phyloP scores from a whole-genome alignment of 2,888 invertebrate genomes.

The Protula sp. region DNA sequence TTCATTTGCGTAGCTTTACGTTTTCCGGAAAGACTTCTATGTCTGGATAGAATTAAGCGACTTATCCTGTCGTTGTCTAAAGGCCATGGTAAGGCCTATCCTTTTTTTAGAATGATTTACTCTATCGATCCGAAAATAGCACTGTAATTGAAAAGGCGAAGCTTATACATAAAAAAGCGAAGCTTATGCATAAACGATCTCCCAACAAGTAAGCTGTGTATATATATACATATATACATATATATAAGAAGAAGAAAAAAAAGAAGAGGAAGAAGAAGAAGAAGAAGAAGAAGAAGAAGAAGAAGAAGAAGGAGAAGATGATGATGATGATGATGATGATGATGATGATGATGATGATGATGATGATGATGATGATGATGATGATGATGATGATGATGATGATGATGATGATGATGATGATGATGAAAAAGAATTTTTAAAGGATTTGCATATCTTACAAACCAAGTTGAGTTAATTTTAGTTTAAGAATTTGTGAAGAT shows the following conservation, averaged over 20 bases:
- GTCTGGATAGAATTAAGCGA: too few relatives aligned
- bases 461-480: too few relatives aligned
- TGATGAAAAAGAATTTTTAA: slow-evolving; percentile 2
- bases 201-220: not conserved
- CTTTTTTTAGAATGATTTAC: too few relatives aligned
- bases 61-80: too few relatives aligned
- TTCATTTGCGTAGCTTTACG: too few relatives aligned
- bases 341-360: not conserved
- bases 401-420: not conserved
- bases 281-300: not conserved
- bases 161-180: not conserved
- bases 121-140: too few relatives aligned
- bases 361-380: slow-evolving; percentile 1
- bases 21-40: too few relatives aligned
- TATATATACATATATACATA: not conserved
- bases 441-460: not conserved
- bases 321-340: not conserved
- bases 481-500: too few relatives aligned
- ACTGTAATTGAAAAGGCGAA: not conserved
- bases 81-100: too few relatives aligned
- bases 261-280: not conserved
- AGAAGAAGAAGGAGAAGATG: not conserved
- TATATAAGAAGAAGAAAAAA: not conserved
- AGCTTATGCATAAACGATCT: not conserved
- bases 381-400: slow-evolving; percentile 2